Percentiles rank a stretch among this genome's conserved stretches.
phyloP scores from a whole-genome alignment of 2,797 vertebrate species.

The Lagodon rhomboides region DNA sequence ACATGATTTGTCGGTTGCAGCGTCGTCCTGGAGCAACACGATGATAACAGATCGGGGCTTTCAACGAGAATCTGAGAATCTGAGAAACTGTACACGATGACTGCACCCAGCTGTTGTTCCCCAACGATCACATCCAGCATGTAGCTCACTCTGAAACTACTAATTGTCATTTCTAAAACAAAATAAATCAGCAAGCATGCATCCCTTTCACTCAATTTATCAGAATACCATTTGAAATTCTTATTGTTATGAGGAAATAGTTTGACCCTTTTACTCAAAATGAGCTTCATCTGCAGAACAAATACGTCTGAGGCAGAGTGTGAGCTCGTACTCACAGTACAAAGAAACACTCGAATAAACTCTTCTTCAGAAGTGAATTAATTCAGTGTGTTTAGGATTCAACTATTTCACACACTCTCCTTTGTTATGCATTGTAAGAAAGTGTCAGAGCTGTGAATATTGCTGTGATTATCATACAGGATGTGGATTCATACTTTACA shows the following conservation, averaged over 20 bases:
- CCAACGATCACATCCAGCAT: too few species aligned
- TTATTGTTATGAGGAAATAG: neutral
- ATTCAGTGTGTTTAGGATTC: neutral
- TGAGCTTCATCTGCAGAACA: conserved; percentile 16
- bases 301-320: neutral
- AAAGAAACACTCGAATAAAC: conserved; percentile 1
- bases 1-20: too few species aligned
- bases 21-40: too few species aligned
- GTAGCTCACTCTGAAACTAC: too few species aligned
- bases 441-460: neutral
- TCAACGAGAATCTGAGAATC: too few species aligned
- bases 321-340: neutral
- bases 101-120: too few species aligned
- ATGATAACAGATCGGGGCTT: too few species aligned
- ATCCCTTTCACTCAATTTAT: too few species aligned
- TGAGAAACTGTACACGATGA: too few species aligned
- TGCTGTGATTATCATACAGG: conserved; percentile 5
- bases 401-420: neutral
- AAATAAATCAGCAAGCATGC: too few species aligned
- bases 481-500: conserved; percentile 28
- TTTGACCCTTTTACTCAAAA: conserved; percentile 18
- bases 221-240: neutral
- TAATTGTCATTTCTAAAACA: too few species aligned
- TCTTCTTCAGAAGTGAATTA: neutral
- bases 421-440: conserved; percentile 16